Conservation (phyloP, 2,113 vertebrate genomes). For the Euleptes europaea region DNA sequence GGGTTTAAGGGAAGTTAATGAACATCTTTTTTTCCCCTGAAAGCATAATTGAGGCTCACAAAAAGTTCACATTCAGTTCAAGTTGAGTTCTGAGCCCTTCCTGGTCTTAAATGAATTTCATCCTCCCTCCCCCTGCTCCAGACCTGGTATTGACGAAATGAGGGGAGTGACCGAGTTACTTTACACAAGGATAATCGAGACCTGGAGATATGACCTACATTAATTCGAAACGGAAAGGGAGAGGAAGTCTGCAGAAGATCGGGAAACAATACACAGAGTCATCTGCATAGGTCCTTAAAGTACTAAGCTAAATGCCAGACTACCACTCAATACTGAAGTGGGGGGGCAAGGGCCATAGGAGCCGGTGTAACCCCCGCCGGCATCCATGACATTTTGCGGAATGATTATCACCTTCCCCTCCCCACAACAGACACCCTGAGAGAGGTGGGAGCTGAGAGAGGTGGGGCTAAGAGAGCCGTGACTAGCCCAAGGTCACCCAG, state of each 20-base stretch:
- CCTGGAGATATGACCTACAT: background rate
- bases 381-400: no score
- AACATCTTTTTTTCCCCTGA: background rate
- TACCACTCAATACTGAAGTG: no score
- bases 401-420: no score
- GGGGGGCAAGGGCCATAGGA: no score
- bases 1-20: slow-evolving; percentile 20
- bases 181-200: slow-evolving; percentile 1
- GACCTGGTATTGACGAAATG: background rate
- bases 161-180: background rate
- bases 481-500: no score
- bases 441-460: no score
- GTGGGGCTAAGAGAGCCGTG: no score
- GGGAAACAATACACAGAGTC: background rate
- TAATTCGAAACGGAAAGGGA: background rate
- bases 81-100: slow-evolving; percentile 11
- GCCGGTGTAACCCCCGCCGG: no score
- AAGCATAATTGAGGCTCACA: slow-evolving; percentile 1
- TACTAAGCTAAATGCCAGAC: background rate
- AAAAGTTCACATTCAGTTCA: slow-evolving; percentile 26
- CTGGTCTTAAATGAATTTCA: background rate
- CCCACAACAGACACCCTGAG: no score
- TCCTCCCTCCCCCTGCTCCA: background rate
- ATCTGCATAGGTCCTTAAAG: background rate
- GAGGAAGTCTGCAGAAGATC: background rate